Conservation (phyloP, 2,888 invertebrate genomes). For the Arctia plantaginis region DNA sequence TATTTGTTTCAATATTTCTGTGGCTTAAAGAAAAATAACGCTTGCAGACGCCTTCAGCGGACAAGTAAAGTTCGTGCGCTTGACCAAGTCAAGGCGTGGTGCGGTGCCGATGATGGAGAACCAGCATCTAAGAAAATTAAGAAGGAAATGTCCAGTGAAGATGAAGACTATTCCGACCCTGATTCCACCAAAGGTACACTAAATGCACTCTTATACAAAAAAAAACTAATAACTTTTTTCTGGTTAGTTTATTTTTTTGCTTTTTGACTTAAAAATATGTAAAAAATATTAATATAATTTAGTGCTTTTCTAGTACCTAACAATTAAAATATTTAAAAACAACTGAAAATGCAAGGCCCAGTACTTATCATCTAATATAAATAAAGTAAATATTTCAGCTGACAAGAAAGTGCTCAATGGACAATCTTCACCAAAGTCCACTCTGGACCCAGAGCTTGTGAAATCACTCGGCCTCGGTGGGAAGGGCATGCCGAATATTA, state of each 20-base stretch:
- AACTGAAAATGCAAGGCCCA: conserved; percentile 40
- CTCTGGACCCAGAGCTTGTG: conserved; percentile 84
- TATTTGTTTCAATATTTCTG: neutral
- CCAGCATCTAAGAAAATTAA: conserved; percentile 84
- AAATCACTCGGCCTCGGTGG: conserved; percentile 83
- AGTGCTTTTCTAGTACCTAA: neutral
- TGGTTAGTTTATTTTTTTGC: neutral
- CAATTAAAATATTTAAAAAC: neutral
- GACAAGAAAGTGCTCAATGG: conserved; percentile 83
- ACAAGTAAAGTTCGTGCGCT: conserved; percentile 93
- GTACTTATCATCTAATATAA: conserved; percentile 39
- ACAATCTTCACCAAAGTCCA: conserved; percentile 78
- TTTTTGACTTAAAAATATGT: neutral
- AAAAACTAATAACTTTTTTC: conserved; percentile 1
- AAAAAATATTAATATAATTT: neutral
- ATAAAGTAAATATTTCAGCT: conserved; percentile 62
- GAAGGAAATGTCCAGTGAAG: conserved; percentile 83
- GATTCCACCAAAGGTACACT: conserved; percentile 67
- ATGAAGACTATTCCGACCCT: conserved; percentile 83
- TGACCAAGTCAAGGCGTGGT: conserved; percentile 95
- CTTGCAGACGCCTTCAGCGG: conserved; percentile 88
- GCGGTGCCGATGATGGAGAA: conserved; percentile 87
- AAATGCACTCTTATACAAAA: no score
- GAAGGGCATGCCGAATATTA: conserved; percentile 86
- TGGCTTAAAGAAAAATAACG: neutral